Evolutionary conservation across 2,113 vertebrate genomes (phyloP).

Genomic region (Brevimyrus niger): DNA sequence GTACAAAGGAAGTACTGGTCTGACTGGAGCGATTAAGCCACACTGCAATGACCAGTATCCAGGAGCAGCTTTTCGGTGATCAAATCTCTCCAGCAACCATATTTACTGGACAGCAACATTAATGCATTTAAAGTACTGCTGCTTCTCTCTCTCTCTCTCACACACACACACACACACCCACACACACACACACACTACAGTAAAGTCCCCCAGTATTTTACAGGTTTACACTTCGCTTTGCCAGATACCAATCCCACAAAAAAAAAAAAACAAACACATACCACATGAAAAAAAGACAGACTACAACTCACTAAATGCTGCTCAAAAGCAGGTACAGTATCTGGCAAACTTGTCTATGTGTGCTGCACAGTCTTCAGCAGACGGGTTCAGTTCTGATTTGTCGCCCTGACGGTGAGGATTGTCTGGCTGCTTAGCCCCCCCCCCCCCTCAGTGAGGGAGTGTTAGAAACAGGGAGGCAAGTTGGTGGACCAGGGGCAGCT

Average conservation of each 20-base stretch:
- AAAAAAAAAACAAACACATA: too few relatives aligned
- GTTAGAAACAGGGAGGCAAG: not conserved
- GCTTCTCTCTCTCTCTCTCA: too few relatives aligned
- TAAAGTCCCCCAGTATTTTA: not conserved
- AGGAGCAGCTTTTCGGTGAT: not conserved
- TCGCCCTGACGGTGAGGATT: not conserved
- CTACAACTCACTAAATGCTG: not conserved
- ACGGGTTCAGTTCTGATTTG: not conserved
- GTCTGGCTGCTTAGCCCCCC: not conserved
- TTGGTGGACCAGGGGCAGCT: not conserved
- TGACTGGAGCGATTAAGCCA: not conserved
- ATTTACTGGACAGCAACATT: not conserved
- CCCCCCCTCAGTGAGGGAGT: not conserved
- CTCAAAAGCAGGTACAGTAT: not conserved
- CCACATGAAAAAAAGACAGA: not conserved
- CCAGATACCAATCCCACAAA: not conserved
- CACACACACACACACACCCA: too few relatives aligned
- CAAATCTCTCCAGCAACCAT: not conserved
- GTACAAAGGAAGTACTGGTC: not conserved
- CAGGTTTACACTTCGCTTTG: not conserved
- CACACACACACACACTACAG: not conserved
- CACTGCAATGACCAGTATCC: not conserved
- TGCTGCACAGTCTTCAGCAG: not conserved
- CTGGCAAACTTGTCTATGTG: not conserved
- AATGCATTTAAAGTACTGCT: not conserved